Evolutionary conservation across 2,113 vertebrate genomes (phyloP), one percentile per base, ranked within the genome.

Genomic region (Crotalus helleri): DNA sequence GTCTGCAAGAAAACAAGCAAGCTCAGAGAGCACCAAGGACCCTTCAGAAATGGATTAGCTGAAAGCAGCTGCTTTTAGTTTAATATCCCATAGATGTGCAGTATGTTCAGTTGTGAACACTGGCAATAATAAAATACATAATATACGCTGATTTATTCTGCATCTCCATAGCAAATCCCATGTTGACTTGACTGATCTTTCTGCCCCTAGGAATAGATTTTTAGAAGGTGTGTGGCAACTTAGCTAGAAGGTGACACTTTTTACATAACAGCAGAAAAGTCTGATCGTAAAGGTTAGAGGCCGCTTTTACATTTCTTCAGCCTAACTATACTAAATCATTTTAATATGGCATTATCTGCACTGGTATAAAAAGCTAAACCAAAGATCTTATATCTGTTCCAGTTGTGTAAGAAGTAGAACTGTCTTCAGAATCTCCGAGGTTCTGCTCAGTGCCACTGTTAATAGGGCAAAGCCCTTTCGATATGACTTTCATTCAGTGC

Each of bases 391-490:
- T 26, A 64, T 59, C 59, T 33, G 17, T 88, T 88, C 85, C 51
- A 13, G 61, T 88, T 15, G 11, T 54, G 12, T 29, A 64, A 26
- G 33, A 57, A n/a, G 61, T 55, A 29, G 24, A 15, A 12, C 13
- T 10, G 4, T 13, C 81, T 5, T 85, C 61, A n/a, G 11, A 69
- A 94, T 46, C 23, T 86, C 17, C 91, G 91, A 92, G 59, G 2
- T 15, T 6, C 89, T 90, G 44, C 7, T 9, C 89, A 17, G 33
- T 7, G 0, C 0, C 0, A 39, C 44, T 61, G 49, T 74, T 87
- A 0, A 0, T 53, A 17, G 94, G 87, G 81, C 59, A n/a, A 0
- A 0, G 24, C 11, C 0, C 58, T 21, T 3, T 49, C 91, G 13
- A 39, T 33, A 19, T 69, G 81, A 54, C 88, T 94, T 24, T 33